Evolutionary conservation across 2,113 vertebrate species (phyloP), one percentile per base, ranked within the genome.

Genomic region (Phalacrocorax brasilianus): DNA sequence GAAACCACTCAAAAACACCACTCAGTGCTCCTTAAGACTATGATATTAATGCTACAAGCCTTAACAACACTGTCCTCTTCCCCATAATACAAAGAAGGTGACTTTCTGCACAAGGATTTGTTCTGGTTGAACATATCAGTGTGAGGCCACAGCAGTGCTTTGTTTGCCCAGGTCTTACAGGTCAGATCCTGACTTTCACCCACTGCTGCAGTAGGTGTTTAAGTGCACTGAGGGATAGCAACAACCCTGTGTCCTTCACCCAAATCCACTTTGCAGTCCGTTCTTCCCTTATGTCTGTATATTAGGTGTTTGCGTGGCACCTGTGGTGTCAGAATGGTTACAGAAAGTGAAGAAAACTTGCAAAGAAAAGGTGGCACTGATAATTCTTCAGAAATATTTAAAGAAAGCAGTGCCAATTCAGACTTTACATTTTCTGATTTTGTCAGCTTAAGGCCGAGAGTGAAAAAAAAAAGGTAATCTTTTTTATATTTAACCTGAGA

Each of bases 401-500:
- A 85, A 73, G 70, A 68, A 66, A 88, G 42, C 4, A 6, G 17
- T 86, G 59, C 9, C 47, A 35, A 56, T 67, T 82, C 81, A 55
- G 33, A 58, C 53, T 83, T 24, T 10, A 30, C 59, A 52, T 71
- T 79, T 86, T 88, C 40, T 89, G 28, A 74, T 59, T 90, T 95
- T 90, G 73, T 86, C 71, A 93, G 26, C 15, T 89, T 93, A 92
- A 93, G 35, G 10, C 13, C 89, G 30, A 82, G 16, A 16, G 1
- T 38, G 30, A 20, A 49, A 84, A 80, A 18, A 45, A 77, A 63
- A 73, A 83, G 4, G 20, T 28, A 76, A 80, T 67, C 22, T 63
- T 47, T 93, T 93, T 90, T 78, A 78, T 85, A 75, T 95, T 94
- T 95, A 95, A 91, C 32, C 26, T 53, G 74, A 72, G 62, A 90